phyloP scores from a whole-genome alignment of 2,888 invertebrate genomes.

The Lysandra coridon region DNA sequence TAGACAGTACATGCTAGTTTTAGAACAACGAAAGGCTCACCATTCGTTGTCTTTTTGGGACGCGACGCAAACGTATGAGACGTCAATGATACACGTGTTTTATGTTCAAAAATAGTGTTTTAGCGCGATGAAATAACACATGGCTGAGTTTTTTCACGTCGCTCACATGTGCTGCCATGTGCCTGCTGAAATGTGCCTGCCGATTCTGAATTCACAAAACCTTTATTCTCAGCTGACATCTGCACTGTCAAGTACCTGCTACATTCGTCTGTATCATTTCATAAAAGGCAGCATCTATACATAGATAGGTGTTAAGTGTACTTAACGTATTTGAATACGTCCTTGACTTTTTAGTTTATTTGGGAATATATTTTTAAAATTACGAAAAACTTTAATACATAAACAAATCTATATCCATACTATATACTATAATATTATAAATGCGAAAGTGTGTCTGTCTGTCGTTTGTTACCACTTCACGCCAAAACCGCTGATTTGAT shows the following conservation, averaged over 20 bases:
- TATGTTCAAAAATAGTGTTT: conserved; percentile 9
- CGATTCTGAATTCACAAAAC: conserved; percentile 1
- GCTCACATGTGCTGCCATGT: not conserved
- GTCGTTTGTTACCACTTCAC: too few relatives aligned
- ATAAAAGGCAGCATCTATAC: not conserved
- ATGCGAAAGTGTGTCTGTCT: too few relatives aligned
- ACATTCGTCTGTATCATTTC: not conserved
- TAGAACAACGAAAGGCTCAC: too few relatives aligned
- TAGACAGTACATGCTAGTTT: too few relatives aligned
- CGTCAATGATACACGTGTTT: not conserved
- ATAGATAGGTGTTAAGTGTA: not conserved
- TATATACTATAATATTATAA: too few relatives aligned
- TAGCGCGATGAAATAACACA: conserved; percentile 25
- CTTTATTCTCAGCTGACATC: not conserved
- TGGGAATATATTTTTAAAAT: not conserved
- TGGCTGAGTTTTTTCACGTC: conserved; percentile 22
- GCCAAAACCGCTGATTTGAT: too few relatives aligned
- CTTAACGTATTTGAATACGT: not conserved
- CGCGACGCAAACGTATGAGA: too few relatives aligned
- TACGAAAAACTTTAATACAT: not conserved
- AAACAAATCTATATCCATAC: not conserved
- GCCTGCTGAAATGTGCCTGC: not conserved
- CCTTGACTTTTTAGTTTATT: not conserved
- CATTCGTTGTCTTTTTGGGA: too few relatives aligned
- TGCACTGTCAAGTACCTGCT: not conserved